Conservation (phyloP, 2,113 vertebrate genomes). For the Siniperca chuatsi region DNA sequence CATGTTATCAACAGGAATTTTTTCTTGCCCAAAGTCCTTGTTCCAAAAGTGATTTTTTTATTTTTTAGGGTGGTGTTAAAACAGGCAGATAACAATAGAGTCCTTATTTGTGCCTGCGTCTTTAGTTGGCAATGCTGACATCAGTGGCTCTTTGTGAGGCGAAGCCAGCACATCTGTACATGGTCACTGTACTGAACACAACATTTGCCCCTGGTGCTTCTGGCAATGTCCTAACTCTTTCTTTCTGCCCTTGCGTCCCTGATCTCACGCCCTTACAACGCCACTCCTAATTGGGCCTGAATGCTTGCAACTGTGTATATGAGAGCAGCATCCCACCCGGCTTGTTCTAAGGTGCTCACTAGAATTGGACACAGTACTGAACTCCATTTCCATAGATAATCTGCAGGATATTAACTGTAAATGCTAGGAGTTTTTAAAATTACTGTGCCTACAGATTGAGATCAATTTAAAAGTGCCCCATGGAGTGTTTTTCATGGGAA, state of each 20-base stretch:
- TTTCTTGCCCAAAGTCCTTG: constrained; percentile 19
- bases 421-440: background rate
- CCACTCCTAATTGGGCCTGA: constrained; percentile 74
- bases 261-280: constrained; percentile 56
- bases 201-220: constrained; percentile 75
- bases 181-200: constrained; percentile 62
- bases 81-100: constrained; percentile 67
- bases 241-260: constrained; percentile 40
- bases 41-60: constrained; percentile 26
- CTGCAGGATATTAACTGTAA: constrained; percentile 1
- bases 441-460: background rate
- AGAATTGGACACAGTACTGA: constrained; percentile 9
- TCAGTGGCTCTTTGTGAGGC: constrained; percentile 77
- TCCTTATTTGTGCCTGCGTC: constrained; percentile 63
- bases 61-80: constrained; percentile 12
- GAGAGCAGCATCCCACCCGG: constrained; percentile 54
- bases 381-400: constrained; percentile 1
- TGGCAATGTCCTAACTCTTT: constrained; percentile 60
- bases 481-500: constrained; percentile 3
- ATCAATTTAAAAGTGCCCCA: background rate
- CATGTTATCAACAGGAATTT: constrained; percentile 31
- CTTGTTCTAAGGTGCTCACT: constrained; percentile 32
- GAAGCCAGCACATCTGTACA: constrained; percentile 79
- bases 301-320: constrained; percentile 72
- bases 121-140: constrained; percentile 67